Evolutionary conservation across 2,797 vertebrate species (phyloP).

Genomic region (Myotis pilosus): DNA sequence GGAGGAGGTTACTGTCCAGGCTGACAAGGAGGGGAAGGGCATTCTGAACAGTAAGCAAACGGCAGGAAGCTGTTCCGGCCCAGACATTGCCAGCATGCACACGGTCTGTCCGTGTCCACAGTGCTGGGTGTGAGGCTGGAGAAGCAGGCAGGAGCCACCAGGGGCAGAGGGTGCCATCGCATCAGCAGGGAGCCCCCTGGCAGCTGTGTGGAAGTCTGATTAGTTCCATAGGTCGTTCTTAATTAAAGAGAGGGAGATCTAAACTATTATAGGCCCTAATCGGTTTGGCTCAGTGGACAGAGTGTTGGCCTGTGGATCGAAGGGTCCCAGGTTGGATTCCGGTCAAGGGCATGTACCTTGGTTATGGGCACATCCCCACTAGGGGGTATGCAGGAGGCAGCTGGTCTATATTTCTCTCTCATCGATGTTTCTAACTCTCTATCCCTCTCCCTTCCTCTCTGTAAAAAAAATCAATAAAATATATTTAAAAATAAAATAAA

Average conservation of each 20-base stretch:
- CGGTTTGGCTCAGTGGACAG: too few relatives aligned
- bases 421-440: too few relatives aligned
- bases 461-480: too few relatives aligned
- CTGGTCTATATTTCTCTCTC: too few relatives aligned
- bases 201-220: not conserved
- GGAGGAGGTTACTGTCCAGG: not conserved
- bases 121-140: not conserved
- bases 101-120: rapidly evolving
- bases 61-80: not conserved
- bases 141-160: not conserved
- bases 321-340: too few relatives aligned
- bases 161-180: rapidly evolving
- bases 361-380: too few relatives aligned
- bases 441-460: too few relatives aligned
- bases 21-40: not conserved
- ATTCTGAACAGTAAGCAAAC: not conserved
- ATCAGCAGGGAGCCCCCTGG: not conserved
- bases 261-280: too few relatives aligned
- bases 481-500: too few relatives aligned
- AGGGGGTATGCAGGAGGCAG: too few relatives aligned
- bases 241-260: not conserved
- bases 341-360: too few relatives aligned
- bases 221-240: not conserved
- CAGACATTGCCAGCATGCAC: not conserved
- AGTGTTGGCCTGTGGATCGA: too few relatives aligned